phyloP scores from a whole-genome alignment of 53 echinoderm and acorn worm genomes.

The Actinopyga echinites region DNA sequence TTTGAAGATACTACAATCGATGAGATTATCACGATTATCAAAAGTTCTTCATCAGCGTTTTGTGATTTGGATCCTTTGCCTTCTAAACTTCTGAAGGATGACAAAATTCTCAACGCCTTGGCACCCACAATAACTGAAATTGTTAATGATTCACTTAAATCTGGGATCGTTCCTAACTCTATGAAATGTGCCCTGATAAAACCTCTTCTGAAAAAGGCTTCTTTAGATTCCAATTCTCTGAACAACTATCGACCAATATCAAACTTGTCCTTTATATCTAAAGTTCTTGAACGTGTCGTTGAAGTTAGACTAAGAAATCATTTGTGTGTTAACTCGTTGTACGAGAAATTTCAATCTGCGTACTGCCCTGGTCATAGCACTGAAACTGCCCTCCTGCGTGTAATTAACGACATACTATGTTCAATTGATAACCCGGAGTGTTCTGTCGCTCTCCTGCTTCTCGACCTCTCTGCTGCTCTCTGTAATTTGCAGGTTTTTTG shows the following conservation, averaged over 20 bases:
- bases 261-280: constrained; percentile 26
- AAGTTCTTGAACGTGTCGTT: constrained; percentile 38
- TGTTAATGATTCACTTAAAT: not conserved
- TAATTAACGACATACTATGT: constrained; percentile 39
- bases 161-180: constrained; percentile 31
- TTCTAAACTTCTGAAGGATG: constrained; percentile 30
- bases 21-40: constrained; percentile 40
- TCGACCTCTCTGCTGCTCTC: no score
- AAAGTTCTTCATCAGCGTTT: not conserved
- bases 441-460: no score
- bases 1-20: not conserved
- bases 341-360: constrained; percentile 49
- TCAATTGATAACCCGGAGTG: not conserved
- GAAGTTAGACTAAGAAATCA: constrained; percentile 22
- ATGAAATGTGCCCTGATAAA: constrained; percentile 44
- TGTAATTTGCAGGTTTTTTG: no score
- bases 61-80: constrained; percentile 30
- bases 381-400: constrained; percentile 40
- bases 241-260: constrained; percentile 48
- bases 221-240: constrained; percentile 11
- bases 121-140: constrained; percentile 36
- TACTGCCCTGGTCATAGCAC: constrained; percentile 34
- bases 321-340: constrained; percentile 29
- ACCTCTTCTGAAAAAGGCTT: constrained; percentile 46
- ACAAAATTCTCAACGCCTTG: constrained; percentile 1